Evolutionary conservation across 2,888 invertebrate genomes (phyloP).

Genomic region (Dione vanillae): DNA sequence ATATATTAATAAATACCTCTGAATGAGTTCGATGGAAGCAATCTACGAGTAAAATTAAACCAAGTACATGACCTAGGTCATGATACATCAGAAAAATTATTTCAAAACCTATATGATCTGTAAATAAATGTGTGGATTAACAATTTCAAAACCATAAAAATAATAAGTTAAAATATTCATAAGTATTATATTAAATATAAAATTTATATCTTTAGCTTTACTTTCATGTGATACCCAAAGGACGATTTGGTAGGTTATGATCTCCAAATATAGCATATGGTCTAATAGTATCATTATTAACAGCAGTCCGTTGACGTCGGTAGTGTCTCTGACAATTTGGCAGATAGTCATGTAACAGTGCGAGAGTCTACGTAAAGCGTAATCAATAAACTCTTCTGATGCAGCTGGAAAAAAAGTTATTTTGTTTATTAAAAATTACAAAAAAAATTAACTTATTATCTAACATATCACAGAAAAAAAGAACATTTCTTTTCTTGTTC

Average conservation of each 20-base stretch:
- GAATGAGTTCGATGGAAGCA: conserved; percentile 4
- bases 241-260: not conserved
- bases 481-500: too few relatives aligned
- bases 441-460: too few relatives aligned
- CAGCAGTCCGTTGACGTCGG: not conserved
- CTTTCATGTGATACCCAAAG: not conserved
- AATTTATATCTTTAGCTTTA: not conserved
- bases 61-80: not conserved
- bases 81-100: not conserved
- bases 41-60: not conserved
- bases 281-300: not conserved
- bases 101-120: not conserved
- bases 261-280: not conserved
- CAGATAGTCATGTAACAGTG: not conserved
- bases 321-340: not conserved
- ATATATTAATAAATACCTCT: not conserved
- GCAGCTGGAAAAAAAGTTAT: too few relatives aligned
- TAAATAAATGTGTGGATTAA: too few relatives aligned
- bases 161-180: too few relatives aligned
- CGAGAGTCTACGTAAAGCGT: not conserved
- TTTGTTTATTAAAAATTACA: too few relatives aligned
- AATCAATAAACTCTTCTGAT: not conserved
- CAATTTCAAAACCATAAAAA: too few relatives aligned
- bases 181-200: not conserved
- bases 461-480: too few relatives aligned